Percentiles rank a stretch among this genome's conserved stretches.
Conservation (phyloP, 2,888 invertebrate genomes). For the Agriopis aurantiaria region DNA sequence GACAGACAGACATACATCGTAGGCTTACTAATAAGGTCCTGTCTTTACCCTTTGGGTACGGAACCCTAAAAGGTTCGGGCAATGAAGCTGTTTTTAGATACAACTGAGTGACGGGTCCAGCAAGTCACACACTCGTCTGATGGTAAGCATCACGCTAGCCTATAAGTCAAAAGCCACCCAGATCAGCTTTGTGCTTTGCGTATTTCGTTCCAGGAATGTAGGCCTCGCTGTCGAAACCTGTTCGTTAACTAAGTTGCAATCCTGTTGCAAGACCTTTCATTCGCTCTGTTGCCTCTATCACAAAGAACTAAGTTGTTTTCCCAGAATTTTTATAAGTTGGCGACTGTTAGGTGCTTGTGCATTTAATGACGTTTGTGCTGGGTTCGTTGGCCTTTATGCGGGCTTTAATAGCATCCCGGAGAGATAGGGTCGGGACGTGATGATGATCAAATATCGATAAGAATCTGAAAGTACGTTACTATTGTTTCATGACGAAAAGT, state of each 20-base stretch:
- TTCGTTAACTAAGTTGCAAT: slow-evolving; percentile 29
- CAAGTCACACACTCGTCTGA: no score
- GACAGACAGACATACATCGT: no score
- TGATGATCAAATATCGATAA: slow-evolving; percentile 40
- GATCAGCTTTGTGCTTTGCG: not conserved
- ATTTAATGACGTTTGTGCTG: slow-evolving; percentile 1
- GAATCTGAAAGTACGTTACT: not conserved
- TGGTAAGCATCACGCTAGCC: no score
- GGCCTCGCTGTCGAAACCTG: slow-evolving; percentile 15
- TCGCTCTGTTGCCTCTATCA: not conserved
- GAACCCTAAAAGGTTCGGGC: no score
- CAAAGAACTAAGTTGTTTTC: slow-evolving; percentile 3
- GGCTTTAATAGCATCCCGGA: slow-evolving; percentile 58
- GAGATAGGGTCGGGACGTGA: slow-evolving; percentile 50
- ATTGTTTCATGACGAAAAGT: not conserved
- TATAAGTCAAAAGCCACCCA: no score
- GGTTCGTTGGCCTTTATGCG: slow-evolving; percentile 54
- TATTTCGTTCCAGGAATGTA: not conserved
- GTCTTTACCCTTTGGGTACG: no score
- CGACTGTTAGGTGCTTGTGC: slow-evolving; percentile 1
- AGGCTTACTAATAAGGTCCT: no score
- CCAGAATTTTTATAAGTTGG: slow-evolving; percentile 6
- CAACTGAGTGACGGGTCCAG: no score
- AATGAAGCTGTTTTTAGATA: no score
- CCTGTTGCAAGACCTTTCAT: slow-evolving; percentile 21